Evolutionary conservation across 2,888 invertebrate species (phyloP).

Genomic region (Trichacis sp.): DNA sequence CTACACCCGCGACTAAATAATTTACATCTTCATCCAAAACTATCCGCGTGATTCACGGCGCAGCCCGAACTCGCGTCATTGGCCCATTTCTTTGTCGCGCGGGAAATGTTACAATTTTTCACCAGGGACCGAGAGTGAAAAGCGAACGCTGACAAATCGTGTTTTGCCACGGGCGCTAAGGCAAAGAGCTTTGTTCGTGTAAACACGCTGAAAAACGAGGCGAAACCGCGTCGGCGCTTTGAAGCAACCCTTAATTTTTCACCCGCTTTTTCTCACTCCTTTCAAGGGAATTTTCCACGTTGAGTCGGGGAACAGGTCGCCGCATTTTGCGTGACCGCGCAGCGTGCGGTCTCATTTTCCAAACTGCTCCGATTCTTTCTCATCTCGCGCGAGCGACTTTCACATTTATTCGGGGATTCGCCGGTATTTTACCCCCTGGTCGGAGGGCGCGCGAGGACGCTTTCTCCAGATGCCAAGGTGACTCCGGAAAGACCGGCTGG

Average conservation of each 20-base stretch:
- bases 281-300: slow-evolving; percentile 36
- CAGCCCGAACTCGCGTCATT: slow-evolving; percentile 29
- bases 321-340: slow-evolving; percentile 58
- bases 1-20: slow-evolving; percentile 39
- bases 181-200: slow-evolving; percentile 3
- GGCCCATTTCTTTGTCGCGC: slow-evolving; percentile 26
- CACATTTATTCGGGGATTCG: slow-evolving; percentile 40
- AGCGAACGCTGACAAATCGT: neutral
- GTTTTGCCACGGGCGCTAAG: neutral
- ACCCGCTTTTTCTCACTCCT: slow-evolving; percentile 30
- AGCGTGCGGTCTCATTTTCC: slow-evolving; percentile 49
- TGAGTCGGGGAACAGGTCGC: slow-evolving; percentile 36
- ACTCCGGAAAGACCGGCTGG: neutral
- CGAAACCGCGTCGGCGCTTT: slow-evolving; percentile 25
- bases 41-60: slow-evolving; percentile 25
- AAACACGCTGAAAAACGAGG: slow-evolving; percentile 29
- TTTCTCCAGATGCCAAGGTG: slow-evolving; percentile 20
- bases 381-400: slow-evolving; percentile 31
- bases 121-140: neutral
- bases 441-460: slow-evolving; percentile 21
- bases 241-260: slow-evolving; percentile 36
- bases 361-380: slow-evolving; percentile 36
- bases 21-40: slow-evolving; percentile 42
- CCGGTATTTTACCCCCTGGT: slow-evolving; percentile 19
- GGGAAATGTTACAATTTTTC: slow-evolving; percentile 17